These are phyloP conservation scores for Aricia artaxerxes DNA, from an alignment of 2,888 invertebrate species.

Conservation along the genomic window DNA sequence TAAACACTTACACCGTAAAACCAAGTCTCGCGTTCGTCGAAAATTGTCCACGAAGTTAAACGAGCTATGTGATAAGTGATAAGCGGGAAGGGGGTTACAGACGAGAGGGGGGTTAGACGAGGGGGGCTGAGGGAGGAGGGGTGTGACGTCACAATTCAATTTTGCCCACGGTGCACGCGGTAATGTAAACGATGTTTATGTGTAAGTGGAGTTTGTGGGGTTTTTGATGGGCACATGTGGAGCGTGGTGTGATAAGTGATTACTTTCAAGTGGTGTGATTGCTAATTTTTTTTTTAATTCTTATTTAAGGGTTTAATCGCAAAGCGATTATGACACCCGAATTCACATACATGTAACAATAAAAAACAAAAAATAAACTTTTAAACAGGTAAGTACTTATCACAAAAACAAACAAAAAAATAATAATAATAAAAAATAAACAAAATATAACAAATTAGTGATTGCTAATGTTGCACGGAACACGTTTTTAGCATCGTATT, in stretches of 20 bases:
- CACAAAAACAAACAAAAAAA: too few species aligned
- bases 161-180: conserved; percentile 32
- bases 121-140: conserved; percentile 22
- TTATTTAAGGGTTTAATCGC: too few species aligned
- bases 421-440: too few species aligned
- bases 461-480: too few species aligned
- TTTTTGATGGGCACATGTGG: neutral
- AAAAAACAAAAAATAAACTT: too few species aligned
- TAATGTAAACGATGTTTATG: neutral
- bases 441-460: too few species aligned
- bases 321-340: too few species aligned
- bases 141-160: conserved; percentile 41
- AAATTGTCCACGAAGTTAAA: conserved; percentile 26
- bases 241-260: neutral
- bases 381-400: too few species aligned
- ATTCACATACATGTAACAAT: too few species aligned
- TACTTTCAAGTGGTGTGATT: too few species aligned
- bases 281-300: too few species aligned
- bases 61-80: conserved; percentile 32
- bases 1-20: neutral
- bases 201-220: neutral
- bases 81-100: neutral
- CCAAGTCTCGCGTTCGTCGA: neutral
- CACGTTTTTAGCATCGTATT: too few species aligned
- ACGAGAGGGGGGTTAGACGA: conserved; percentile 27